Conservation (phyloP, 2,888 invertebrate species). For the Formica aserva region DNA sequence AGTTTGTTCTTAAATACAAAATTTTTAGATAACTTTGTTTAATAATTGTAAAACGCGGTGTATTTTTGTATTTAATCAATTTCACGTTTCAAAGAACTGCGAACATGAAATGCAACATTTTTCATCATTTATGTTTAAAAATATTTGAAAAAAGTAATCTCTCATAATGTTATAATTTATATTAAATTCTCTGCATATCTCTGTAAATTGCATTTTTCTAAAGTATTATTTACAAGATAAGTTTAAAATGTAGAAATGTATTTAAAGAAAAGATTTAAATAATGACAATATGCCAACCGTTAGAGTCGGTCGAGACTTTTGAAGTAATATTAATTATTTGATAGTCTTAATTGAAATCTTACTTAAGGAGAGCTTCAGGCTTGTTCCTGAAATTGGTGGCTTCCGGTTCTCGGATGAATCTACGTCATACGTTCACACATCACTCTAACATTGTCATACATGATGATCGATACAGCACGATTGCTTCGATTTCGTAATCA, state of each 20-base stretch:
- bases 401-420: slow-evolving; percentile 71
- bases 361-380: slow-evolving; percentile 67
- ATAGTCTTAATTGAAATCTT: slow-evolving; percentile 79
- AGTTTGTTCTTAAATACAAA: background rate
- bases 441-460: background rate
- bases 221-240: background rate
- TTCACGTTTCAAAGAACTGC: background rate
- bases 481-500: slow-evolving; percentile 11
- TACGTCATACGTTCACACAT: slow-evolving; percentile 54
- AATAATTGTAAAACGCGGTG: background rate
- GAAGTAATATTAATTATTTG: slow-evolving; percentile 78
- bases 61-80: background rate
- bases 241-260: background rate
- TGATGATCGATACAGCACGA: slow-evolving; percentile 50
- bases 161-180: background rate
- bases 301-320: slow-evolving; percentile 45
- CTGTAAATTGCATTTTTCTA: background rate
- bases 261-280: background rate
- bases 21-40: background rate
- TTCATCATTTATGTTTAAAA: background rate
- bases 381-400: slow-evolving; percentile 77
- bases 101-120: background rate
- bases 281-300: background rate
- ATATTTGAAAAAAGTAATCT: background rate
- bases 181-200: background rate